Percentiles rank a stretch among this genome's conserved stretches.
These are phyloP conservation scores for Acropora tenuis DNA, from an alignment of 64 coral and sea anemone genomes.

Conservation along the genomic window DNA sequence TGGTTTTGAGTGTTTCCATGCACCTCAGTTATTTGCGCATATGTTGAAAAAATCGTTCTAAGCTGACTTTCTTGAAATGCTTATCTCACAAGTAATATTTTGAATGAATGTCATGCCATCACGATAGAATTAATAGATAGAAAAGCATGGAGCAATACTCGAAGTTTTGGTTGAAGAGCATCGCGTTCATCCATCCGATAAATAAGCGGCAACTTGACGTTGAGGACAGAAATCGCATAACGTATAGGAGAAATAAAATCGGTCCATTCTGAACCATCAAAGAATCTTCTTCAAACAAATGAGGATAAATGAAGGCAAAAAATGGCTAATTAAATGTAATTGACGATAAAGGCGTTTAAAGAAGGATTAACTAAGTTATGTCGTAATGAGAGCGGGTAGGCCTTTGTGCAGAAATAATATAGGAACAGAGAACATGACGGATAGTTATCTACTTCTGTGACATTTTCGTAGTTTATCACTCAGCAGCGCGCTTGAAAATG, in stretches of 20 bases:
- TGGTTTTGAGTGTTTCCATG: too few species aligned
- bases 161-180: background rate
- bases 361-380: slow-evolving; percentile 4
- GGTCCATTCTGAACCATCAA: background rate
- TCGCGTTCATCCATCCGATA: slow-evolving; percentile 34
- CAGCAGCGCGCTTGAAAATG: background rate
- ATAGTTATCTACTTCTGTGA: background rate
- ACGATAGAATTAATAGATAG: background rate
- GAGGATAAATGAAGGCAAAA: slow-evolving; percentile 6
- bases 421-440: background rate
- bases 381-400: background rate
- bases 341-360: background rate
- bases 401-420: background rate
- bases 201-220: slow-evolving; percentile 12
- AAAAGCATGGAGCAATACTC: background rate
- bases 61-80: too few species aligned
- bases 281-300: background rate
- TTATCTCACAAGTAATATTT: too few species aligned
- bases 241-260: background rate
- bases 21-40: too few species aligned
- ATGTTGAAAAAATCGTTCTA: too few species aligned
- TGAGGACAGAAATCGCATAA: background rate
- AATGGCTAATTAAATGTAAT: background rate
- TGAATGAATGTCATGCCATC: background rate
- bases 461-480: background rate